Conservation (phyloP, 2,888 invertebrate species). For the Agrypnus murinus region DNA sequence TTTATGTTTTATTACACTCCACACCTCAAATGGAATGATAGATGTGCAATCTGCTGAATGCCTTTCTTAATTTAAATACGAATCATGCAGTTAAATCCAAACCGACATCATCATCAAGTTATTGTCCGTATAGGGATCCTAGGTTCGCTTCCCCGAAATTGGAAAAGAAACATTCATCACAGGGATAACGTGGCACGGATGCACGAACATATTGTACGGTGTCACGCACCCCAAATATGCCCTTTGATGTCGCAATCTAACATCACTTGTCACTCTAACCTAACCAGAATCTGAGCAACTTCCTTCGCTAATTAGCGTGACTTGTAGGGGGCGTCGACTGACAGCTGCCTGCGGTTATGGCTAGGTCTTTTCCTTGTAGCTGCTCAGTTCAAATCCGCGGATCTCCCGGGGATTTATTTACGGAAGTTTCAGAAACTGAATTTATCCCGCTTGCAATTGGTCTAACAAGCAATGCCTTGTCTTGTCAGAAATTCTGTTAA, state of each 20-base stretch:
- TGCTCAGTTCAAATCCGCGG: constrained; percentile 46
- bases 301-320: constrained; percentile 54
- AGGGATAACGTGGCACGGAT: not conserved
- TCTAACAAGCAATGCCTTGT: constrained; percentile 36
- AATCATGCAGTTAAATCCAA: not conserved
- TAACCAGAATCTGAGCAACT: constrained; percentile 52
- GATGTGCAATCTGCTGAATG: too few species aligned
- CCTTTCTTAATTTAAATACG: too few species aligned
- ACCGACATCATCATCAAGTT: not conserved
- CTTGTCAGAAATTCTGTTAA: not conserved
- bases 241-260: constrained; percentile 48
- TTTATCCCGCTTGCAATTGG: constrained; percentile 37
- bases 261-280: constrained; percentile 49
- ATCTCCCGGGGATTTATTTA: constrained; percentile 47
- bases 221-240: constrained; percentile 39
- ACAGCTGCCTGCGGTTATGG: constrained; percentile 51
- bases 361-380: constrained; percentile 48
- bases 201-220: constrained; percentile 27
- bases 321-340: constrained; percentile 52
- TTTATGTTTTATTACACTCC: too few species aligned
- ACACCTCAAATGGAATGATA: too few species aligned
- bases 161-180: constrained; percentile 18
- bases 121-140: not conserved
- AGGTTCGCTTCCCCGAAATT: not conserved
- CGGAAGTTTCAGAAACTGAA: constrained; percentile 41